Evolutionary conservation across 2,888 invertebrate genomes (phyloP).

Genomic region (Slavum lentiscoides): DNA sequence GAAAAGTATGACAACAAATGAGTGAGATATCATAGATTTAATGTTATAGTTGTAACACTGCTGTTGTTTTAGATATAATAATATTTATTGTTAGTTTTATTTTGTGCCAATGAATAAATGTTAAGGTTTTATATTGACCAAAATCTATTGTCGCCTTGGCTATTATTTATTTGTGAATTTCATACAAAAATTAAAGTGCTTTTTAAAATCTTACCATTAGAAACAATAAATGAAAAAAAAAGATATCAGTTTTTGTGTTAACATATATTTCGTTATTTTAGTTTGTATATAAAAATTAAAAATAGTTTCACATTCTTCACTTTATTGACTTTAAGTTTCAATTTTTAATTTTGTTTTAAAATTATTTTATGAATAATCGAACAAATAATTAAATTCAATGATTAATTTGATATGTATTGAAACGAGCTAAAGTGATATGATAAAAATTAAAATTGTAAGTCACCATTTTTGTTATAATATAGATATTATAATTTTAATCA

Average conservation of each 20-base stretch:
- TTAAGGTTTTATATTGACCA: background rate
- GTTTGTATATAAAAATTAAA: no score
- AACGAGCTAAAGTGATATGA: no score
- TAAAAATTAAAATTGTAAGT: no score
- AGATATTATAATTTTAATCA: slow-evolving; percentile 84
- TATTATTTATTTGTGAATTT: background rate
- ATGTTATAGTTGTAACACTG: background rate
- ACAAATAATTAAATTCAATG: no score
- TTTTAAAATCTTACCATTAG: background rate
- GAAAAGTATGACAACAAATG: slow-evolving; percentile 8
- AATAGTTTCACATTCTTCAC: no score
- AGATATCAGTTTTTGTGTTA: background rate
- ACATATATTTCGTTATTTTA: no score
- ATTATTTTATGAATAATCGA: no score
- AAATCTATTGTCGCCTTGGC: background rate
- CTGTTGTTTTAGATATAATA: background rate
- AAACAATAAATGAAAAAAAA: background rate
- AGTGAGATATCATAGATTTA: slow-evolving; percentile 28
- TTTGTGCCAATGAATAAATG: slow-evolving; percentile 31
- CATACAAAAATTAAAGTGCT: background rate
- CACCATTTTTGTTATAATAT: slow-evolving; percentile 62
- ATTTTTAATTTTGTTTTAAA: no score
- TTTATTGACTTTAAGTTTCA: no score
- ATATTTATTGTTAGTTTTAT: slow-evolving; percentile 21
- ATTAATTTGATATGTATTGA: no score